Evolutionary conservation across 2,113 vertebrate species (phyloP), one percentile per base, ranked within the genome.

Genomic region (Eurystomus gularis): DNA sequence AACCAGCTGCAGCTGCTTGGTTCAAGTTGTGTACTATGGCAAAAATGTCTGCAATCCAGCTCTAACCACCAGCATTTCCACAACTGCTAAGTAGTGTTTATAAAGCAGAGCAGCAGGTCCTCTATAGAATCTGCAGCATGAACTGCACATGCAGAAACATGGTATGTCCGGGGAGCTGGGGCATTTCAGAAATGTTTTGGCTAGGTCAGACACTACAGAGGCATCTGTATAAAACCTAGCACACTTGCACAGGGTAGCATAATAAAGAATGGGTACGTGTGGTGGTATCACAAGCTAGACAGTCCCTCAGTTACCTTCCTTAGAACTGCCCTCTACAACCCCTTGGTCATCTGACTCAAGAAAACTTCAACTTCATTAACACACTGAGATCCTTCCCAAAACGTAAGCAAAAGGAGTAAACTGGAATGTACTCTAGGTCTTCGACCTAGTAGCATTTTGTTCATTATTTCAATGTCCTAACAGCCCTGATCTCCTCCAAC

Each of bases 1-100:
- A 97, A 97, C 75, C 60, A 90, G 69, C 54, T 52, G 61, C 92
- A 94, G 88, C 88, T 91, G 86, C 57, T 61, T 65, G 46, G 60
- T 82, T 90, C 52, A 76, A 55, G 39, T 69, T 42, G 19, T 23
- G 26, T 70, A 72, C 82, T 89, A 82, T 79, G 60, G 80, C 76
- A 92, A 94, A 93, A 86, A 80, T 37, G 64, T 51, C 73, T 77
- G 78, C 81, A 89, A 92, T 95, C 83, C 86, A 64, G 17, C 55
- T 79, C 54, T 68, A 62, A 81, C 35, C 90, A 68, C 55, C 21
- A 55, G 46, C 31, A 82, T 62, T 86, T 92, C 86, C 82, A 73
- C 82, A 82, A 79, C 54, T 82, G 73, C 29, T 48, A 48, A 60
- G 11, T 12, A 39, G n/a, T 8, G 33, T 61, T 77, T 25, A 39